Evolutionary conservation across 1,140 invertebrate species (phyloP).

Genomic region (Papilio xuthus): DNA sequence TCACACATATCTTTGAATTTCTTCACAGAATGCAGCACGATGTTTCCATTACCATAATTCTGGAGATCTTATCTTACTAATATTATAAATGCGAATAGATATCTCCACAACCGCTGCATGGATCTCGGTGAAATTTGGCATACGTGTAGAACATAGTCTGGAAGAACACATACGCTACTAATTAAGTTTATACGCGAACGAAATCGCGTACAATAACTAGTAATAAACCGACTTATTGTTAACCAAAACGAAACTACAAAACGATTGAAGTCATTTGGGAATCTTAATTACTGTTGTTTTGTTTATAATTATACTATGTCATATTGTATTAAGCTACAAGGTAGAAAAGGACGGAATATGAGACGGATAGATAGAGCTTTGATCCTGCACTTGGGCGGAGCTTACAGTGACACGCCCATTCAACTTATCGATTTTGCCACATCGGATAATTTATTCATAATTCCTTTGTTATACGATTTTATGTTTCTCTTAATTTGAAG

Average conservation of each 20-base stretch:
- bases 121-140: too few species aligned
- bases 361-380: conserved; percentile 39
- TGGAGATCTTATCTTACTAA: too few species aligned
- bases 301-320: neutral
- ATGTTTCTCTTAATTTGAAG: conserved; percentile 35
- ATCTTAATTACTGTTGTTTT: neutral
- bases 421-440: conserved; percentile 57
- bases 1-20: too few species aligned
- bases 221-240: neutral
- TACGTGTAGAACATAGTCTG: too few species aligned
- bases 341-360: neutral
- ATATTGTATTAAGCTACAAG: neutral
- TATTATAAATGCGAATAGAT: too few species aligned
- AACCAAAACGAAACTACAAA: neutral
- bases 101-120: too few species aligned
- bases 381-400: conserved; percentile 42
- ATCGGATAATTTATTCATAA: conserved; percentile 71
- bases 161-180: too few species aligned
- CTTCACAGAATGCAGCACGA: too few species aligned
- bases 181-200: too few species aligned
- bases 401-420: conserved; percentile 48
- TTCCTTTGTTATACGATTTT: conserved; percentile 50
- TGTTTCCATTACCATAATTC: too few species aligned
- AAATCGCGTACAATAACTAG: too few species aligned
- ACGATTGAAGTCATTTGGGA: neutral